Evolutionary conservation across 1,140 invertebrate genomes (phyloP), one percentile per base, ranked within the genome.

Genomic region (Branchinecta lynchi): DNA sequence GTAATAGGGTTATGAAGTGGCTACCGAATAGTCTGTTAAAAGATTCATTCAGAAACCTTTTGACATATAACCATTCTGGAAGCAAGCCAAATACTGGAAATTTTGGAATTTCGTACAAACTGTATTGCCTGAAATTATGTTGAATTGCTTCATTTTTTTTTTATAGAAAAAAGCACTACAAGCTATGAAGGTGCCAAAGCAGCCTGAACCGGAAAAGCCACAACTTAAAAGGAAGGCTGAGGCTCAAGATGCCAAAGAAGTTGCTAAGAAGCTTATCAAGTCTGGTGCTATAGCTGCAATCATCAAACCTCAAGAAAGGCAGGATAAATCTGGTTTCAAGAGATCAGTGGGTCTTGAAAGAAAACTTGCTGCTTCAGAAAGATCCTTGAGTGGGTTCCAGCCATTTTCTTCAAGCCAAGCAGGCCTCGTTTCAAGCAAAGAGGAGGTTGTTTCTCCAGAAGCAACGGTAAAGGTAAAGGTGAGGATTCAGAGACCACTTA

Each of bases 241-340:
- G 79, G 90, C 90, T 0, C 85, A 92, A 70, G 92, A 96, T 84
- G 93, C 94, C 8, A 86, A 91, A 69, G 93, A 96, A 82, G 89
- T 95, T 60, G 93, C 93, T 0, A 91, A 93, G 71, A 97, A 96
- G 77, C 80, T 98, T 12, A 86, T 97, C 0, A 94, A 94, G 78
- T 93, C 92, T 72, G 94, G 94, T 20, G 92, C 92, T 43, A 93
- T 95, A 76, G 85, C 86, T 68, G 89, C 89, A 10, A 88, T 89
- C 70, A 85, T 87, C 66, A 91, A 89, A 76, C 85, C 85, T 43
- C 65, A 70, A 43, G 72, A 76, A 44, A 86, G 86, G 74, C 80
- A 84, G 66, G 90, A 94, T 77, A 91, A 92, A 74, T 86, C 86
- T 74, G 86, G 86, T 3, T 92, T 92, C 74, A 92, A 92, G 76